Evolutionary conservation across 2,797 vertebrate species (phyloP).

Genomic region (Pitangus sulphuratus): DNA sequence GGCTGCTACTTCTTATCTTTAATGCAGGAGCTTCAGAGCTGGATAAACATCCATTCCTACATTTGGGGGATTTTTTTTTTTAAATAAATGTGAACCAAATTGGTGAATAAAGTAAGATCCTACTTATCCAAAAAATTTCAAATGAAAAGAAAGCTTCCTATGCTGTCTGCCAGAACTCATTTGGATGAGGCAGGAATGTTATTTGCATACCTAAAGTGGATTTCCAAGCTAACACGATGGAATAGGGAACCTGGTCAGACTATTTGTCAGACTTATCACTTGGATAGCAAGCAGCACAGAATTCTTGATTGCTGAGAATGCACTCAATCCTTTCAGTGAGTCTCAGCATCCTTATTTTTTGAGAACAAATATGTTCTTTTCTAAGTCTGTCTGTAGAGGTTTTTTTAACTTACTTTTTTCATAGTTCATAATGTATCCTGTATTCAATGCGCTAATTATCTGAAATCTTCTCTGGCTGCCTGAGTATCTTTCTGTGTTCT

Average conservation of each 20-base stretch:
- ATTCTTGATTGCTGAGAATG: neutral
- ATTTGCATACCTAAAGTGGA: neutral
- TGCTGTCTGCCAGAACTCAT: neutral
- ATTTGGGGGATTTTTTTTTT: neutral
- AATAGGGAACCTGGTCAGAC: neutral
- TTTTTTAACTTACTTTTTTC: neutral
- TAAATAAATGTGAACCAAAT: neutral
- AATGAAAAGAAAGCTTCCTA: neutral
- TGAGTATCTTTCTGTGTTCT: neutral
- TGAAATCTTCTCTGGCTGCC: neutral
- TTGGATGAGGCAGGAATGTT: neutral
- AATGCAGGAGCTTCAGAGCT: constrained; percentile 4
- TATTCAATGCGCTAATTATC: neutral
- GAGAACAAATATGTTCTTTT: neutral
- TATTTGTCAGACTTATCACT: neutral
- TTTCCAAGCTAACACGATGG: neutral
- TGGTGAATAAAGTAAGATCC: neutral
- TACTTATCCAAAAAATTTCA: neutral
- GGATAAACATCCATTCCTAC: neutral
- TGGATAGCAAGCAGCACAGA: constrained; percentile 1
- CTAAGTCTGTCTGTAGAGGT: neutral
- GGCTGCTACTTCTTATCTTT: constrained; percentile 7
- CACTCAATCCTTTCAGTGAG: neutral
- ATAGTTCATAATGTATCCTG: neutral
- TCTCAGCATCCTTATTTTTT: neutral